Evolutionary conservation across 2,113 vertebrate species (phyloP), one percentile per base, ranked within the genome.

Genomic region (Formicarius rufipectus): DNA sequence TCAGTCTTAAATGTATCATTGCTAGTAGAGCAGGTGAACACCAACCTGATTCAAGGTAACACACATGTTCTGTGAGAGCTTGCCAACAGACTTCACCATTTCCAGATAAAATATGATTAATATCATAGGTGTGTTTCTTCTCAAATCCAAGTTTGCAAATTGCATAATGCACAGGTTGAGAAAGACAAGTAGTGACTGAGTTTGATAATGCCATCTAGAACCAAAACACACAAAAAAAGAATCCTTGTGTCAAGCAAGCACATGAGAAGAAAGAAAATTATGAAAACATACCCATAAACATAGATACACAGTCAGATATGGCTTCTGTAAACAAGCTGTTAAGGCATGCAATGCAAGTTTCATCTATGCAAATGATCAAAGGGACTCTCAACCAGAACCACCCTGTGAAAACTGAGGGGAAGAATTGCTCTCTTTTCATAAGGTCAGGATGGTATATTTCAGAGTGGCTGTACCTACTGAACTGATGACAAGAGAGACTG

Each of bases 71-170:
- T 47, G 97, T 94, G 50, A 98, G 52, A 35, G 93, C 59, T 50
- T 80, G 55, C 98, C 98, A 98, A 64, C 27, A 50, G 3, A 98
- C 45, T 31, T 96, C 75, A 27, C 97, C 96, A 4, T 78, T 85
- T 35, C 67, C 67, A 72, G 92, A 94, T 28, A 98, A 74, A 81
- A 98, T 64, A 23, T 68, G 90, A 33, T 10, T 59, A 85, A 98
- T 89, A 25, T 96, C 93, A 71, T 74, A 87, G 28, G 9, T 17
- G 15, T 91, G 93, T 87, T 52, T 73, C 62, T 93, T 88, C 87
- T 98, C 98, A 96, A 98, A 97, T 63, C 98, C 98, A 49, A 98
- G 86, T 84, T 95, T 78, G 79, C 98, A 98, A 71, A 98, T 96
- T 14, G 71, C 69, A 10, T 98, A 97, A 76, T 97, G 93, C 31